phyloP scores from a whole-genome alignment of 2,797 vertebrate genomes.

The Vultur gryphus region DNA sequence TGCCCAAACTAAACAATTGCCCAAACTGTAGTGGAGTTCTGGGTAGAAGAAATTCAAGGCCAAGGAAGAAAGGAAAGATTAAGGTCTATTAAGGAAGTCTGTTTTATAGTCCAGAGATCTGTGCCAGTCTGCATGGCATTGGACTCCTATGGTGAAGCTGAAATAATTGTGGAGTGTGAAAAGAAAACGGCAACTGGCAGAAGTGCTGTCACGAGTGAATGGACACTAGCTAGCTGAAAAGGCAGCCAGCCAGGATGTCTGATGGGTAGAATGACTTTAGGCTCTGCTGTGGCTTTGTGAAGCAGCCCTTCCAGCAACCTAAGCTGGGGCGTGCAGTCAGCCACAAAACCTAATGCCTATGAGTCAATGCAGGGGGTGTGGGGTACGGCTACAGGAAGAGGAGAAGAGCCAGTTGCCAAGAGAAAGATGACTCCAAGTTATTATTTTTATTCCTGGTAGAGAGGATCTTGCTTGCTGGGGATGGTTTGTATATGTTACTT shows the following conservation, averaged over 20 bases:
- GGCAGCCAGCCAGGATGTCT: background rate
- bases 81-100: background rate
- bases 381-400: background rate
- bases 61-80: background rate
- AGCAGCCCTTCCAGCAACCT: constrained; percentile 19
- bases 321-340: background rate
- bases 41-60: background rate
- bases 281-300: constrained; percentile 13
- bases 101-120: background rate
- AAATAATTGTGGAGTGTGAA: background rate
- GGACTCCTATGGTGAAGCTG: background rate
- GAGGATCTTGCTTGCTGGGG: background rate
- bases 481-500: background rate
- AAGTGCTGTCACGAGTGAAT: background rate
- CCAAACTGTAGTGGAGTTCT: background rate
- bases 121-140: background rate
- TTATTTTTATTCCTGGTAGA: background rate
- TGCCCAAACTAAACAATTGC: background rate
- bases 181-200: background rate
- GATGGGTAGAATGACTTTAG: background rate
- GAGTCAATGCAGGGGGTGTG: background rate
- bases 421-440: background rate
- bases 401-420: background rate
- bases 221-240: background rate
- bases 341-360: background rate